Base-by-base conservation (phyloP, 1,140 invertebrate species). In the Chrysomallon squamiferum region DNA sequence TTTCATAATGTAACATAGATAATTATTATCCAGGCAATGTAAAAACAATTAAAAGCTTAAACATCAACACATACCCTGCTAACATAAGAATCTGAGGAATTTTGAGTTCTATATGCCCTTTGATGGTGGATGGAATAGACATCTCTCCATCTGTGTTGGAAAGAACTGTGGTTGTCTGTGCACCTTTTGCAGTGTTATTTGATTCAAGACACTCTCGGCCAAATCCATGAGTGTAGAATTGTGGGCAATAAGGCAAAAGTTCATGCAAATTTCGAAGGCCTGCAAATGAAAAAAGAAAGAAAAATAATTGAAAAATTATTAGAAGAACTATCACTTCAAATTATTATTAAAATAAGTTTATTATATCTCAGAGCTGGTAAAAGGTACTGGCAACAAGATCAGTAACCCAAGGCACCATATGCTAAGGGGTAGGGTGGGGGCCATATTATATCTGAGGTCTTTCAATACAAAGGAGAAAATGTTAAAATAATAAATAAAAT, bases 31-130 rank as follows among this genome's bases (percentile, higher is more conserved):
- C n/a, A n/a, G n/a, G n/a, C n/a, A n/a, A n/a, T n/a, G n/a, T n/a
- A n/a, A n/a, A n/a, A n/a, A n/a, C n/a, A n/a, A n/a, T n/a, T n/a
- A n/a, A n/a, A n/a, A n/a, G n/a, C n/a, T n/a, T n/a, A n/a, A n/a
- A n/a, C n/a, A n/a, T n/a, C n/a, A n/a, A 33, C 27, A 58, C 71
- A 66, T 71, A 84, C 83, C 79, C 77, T 62, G 74, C 54, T 65
- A 82, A 80, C 22, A 73, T 27, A 38, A 71, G 71, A 33, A 85
- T 68, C 60, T 83, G 80, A 61, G 85, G 84, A 62, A 85, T 78
- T 68, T 83, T 84, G 2, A 85, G 75, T 63, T 85, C 75, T 57
- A 80, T 71, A 25, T 68, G 69, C 13, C 68, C 63, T 61, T 69
- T 74, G 56, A 35, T 45, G n/a, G 54, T 45, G 22, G 22, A 9